Percentiles rank a stretch among this genome's conserved stretches.
These are phyloP conservation scores for Montipora capricornis DNA, from an alignment of 64 coral and sea anemone genomes.

Conservation along the genomic window DNA sequence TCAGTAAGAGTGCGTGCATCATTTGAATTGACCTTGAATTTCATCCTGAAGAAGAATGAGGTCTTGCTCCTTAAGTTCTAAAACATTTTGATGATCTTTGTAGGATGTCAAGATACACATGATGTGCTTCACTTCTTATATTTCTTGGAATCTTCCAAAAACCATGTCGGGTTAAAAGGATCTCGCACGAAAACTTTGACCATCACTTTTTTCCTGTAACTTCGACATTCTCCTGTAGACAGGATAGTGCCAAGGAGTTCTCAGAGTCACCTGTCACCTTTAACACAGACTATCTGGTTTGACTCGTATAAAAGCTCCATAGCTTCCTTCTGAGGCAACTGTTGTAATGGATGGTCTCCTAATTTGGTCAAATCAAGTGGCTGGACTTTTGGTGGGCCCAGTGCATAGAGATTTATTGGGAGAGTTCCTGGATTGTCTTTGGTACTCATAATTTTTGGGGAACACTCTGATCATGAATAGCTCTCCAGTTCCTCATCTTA, in stretches of 20 bases:
- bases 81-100: constrained; percentile 55
- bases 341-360: neutral
- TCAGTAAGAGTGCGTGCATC: no score
- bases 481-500: no score
- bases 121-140: constrained; percentile 72
- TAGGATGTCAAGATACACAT: constrained; percentile 68
- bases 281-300: no score
- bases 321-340: neutral
- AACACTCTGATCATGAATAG: no score
- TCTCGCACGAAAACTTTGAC: constrained; percentile 75
- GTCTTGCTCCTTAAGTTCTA: constrained; percentile 66
- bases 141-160: constrained; percentile 75
- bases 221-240: constrained; percentile 59
- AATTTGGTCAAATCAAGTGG: neutral
- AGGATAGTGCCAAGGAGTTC: no score
- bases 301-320: constrained; percentile 26
- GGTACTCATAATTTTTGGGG: no score
- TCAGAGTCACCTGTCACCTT: no score
- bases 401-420: neutral
- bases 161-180: constrained; percentile 67
- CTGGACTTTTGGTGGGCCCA: neutral
- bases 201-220: constrained; percentile 56
- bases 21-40: constrained; percentile 6
- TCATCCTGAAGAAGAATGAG: constrained; percentile 73
- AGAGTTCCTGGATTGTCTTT: neutral